Percentiles rank a stretch among this genome's conserved stretches.
Evolutionary conservation across 1,140 invertebrate genomes (phyloP).

Genomic region (Ceratoteleas bidentatus): DNA sequence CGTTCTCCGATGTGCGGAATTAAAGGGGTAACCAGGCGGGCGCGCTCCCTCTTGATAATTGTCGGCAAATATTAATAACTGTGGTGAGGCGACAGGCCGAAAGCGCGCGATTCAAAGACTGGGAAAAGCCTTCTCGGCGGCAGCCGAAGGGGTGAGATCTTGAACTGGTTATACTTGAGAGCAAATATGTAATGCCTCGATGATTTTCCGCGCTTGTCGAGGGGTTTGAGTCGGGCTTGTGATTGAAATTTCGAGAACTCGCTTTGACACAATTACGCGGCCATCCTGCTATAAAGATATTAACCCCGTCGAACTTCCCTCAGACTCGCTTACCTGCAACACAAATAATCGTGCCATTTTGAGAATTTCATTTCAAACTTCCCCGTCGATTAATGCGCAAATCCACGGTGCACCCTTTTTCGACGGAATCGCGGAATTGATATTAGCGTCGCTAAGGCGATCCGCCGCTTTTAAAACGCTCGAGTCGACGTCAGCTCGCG

Average conservation of each 20-base stretch:
- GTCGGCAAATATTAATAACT: conserved; percentile 82
- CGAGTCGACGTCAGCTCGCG: no score
- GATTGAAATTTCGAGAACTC: conserved; percentile 81
- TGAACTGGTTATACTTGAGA: conserved; percentile 80
- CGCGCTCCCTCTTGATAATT: conserved; percentile 76
- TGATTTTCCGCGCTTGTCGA: conserved; percentile 76
- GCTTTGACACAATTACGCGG: conserved; percentile 81
- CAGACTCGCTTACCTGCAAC: conserved; percentile 45
- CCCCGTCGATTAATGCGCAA: conserved; percentile 9
- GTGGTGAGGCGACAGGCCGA: conserved; percentile 69
- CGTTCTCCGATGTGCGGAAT: conserved; percentile 71
- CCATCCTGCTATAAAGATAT: conserved; percentile 66
- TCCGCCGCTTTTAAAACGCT: no score
- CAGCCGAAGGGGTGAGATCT: conserved; percentile 72
- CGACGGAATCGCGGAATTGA: no score
- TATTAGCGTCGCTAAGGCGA: no score
- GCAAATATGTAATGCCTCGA: conserved; percentile 82
- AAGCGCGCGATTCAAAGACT: conserved; percentile 70
- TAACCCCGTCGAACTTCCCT: conserved; percentile 59
- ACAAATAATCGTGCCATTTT: conserved; percentile 46
- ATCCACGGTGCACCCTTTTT: neutral
- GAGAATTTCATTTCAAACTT: conserved; percentile 32
- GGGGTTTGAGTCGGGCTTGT: conserved; percentile 66
- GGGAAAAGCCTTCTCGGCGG: conserved; percentile 70
- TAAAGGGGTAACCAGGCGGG: conserved; percentile 74